These are phyloP conservation scores for Coleophora flavipennella DNA, from an alignment of 2,888 invertebrate genomes.

Conservation along the genomic window DNA sequence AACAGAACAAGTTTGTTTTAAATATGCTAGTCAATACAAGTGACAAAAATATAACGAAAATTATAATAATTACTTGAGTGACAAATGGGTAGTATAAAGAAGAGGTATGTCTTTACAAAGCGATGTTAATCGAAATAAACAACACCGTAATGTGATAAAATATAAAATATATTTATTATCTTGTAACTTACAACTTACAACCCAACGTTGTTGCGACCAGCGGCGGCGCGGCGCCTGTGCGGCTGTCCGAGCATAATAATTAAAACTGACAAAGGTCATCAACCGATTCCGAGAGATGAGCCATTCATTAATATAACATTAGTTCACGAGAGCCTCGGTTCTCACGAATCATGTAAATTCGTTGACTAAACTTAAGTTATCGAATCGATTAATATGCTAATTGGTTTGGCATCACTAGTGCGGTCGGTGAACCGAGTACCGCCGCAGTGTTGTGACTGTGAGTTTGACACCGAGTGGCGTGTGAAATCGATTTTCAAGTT, in stretches of 20 bases:
- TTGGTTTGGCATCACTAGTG: constrained; percentile 62
- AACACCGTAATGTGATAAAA: constrained; percentile 24
- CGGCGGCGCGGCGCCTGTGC: constrained; percentile 20
- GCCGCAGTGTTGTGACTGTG: constrained; percentile 46
- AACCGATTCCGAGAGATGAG: constrained; percentile 48
- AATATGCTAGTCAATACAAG: too few relatives aligned
- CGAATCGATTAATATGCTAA: constrained; percentile 72
- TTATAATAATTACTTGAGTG: too few relatives aligned
- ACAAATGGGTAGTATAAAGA: too few relatives aligned
- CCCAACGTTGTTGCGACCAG: neutral
- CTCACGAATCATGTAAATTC: constrained; percentile 73
- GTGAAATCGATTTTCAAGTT: constrained; percentile 77
- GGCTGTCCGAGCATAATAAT: constrained; percentile 38
- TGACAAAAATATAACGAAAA: too few relatives aligned
- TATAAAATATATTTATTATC: constrained; percentile 22
- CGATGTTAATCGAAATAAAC: constrained; percentile 13
- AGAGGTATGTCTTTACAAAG: too few relatives aligned
- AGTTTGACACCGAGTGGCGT: constrained; percentile 83
- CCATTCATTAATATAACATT: constrained; percentile 72
- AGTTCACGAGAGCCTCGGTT: constrained; percentile 65
- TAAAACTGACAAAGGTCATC: constrained; percentile 53
- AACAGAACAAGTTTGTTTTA: too few relatives aligned
- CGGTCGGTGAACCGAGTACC: constrained; percentile 63
- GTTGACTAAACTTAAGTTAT: constrained; percentile 70
- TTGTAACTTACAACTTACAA: neutral